Base-by-base conservation (phyloP, 2,888 invertebrate species). In the Drosophila multiciliata region DNA sequence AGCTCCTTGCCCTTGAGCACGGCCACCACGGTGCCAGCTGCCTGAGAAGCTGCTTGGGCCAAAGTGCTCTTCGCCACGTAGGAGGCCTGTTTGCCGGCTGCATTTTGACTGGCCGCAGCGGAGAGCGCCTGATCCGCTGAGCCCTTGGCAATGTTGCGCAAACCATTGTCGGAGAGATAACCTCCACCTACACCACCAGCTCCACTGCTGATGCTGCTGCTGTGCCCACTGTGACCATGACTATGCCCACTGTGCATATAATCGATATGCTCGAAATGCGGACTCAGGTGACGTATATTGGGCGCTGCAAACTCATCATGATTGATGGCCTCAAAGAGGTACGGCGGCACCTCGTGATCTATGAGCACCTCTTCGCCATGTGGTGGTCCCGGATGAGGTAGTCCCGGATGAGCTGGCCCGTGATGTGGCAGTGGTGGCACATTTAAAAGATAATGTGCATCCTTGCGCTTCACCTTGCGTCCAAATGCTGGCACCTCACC, bases 21-120 rank as follows among this genome's bases (percentile, higher is more conserved):
- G 1, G 95, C 95, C 36, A 95, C 95, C 0, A 95, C 95, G 1
- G 95, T 95, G n/a, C 95, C 95, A 0, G 95, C 95, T 6, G 96
- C 95, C 87, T 96, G 95, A 0, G 95, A 95, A 0, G 97, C 96
- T 0, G 96, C 95, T 90, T 96, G 96, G 0, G 96, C 96, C 45
- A 97, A 90, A 0, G 96, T 96, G 85, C 96, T 96, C 93, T 96
- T 96, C 0, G 96, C 97, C 7, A 96, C 95, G 87, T 96, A 97
- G 0, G 96, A 96, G 0, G 96, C 97, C 91, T 97, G 97, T 69
- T 96, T 95, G 0, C 95, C 97, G 1, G 96, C 96, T 0, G 96
- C 95, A 55, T 95, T 95, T 90, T 97, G 97, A 86, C 95, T 96
- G n/a, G 94, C 94, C 11, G 95, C 94, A 15, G 96, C 96, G 50